Percentiles rank a stretch among this genome's conserved stretches.
phyloP scores from a whole-genome alignment of 2,888 invertebrate species.

The Patella ulyssiponensis region DNA sequence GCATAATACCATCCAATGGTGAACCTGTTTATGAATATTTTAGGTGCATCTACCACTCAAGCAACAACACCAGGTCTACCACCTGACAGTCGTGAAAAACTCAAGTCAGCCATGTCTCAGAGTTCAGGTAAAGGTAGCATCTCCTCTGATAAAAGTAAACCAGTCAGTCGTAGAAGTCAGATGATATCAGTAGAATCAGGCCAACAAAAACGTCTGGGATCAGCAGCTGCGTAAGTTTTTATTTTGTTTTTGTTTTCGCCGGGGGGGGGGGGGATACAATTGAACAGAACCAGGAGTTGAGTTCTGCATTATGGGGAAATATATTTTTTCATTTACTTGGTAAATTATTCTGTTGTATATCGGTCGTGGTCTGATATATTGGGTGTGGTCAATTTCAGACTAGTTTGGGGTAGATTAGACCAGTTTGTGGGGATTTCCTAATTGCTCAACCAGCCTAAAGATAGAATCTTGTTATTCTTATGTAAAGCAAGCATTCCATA shows the following conservation, averaged over 20 bases:
- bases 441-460: no score
- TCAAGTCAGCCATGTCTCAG: slow-evolving; percentile 34
- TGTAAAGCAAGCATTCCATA: no score
- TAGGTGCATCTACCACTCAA: background rate
- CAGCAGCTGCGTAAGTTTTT: background rate
- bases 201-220: background rate
- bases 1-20: background rate
- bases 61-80: slow-evolving; percentile 12
- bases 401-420: no score
- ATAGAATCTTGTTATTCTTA: no score
- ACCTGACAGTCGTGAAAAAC: slow-evolving; percentile 27
- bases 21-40: background rate
- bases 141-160: background rate
- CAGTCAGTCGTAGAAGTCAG: slow-evolving; percentile 2
- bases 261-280: no score
- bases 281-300: no score
- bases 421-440: no score
- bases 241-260: background rate
- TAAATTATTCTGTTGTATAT: no score
- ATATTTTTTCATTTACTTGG: no score
- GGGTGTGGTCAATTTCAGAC: no score
- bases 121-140: slow-evolving; percentile 22
- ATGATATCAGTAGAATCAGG: background rate
- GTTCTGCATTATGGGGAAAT: no score
- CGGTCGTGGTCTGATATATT: no score